Percentiles rank a stretch among this genome's conserved stretches.
Conservation (phyloP, 2,113 vertebrate genomes). For the Nannobrachium achirus region DNA sequence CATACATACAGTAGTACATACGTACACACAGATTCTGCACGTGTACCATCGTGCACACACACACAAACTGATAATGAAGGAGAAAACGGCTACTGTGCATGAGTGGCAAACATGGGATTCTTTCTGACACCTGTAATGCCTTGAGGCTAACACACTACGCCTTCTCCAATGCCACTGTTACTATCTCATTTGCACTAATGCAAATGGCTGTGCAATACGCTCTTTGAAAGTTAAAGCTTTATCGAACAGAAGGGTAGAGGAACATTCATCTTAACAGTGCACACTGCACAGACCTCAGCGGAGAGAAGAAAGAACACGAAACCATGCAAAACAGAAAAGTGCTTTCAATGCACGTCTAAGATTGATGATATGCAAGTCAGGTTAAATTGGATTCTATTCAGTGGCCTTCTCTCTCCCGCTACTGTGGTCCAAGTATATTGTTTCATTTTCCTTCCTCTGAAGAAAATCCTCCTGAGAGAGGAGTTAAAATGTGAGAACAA, state of each 20-base stretch:
- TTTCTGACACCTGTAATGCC: not conserved
- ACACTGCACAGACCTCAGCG: not conserved
- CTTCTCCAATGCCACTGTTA: not conserved
- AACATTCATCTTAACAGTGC: not conserved
- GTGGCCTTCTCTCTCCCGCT: not conserved
- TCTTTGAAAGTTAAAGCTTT: not conserved
- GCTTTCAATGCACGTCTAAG: not conserved
- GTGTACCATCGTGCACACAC: too few relatives aligned
- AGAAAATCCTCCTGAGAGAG: not conserved
- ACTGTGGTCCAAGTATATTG: not conserved
- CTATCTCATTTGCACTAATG: not conserved
- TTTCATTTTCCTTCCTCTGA: constrained; percentile 3
- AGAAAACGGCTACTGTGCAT: not conserved
- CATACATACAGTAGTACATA: not conserved
- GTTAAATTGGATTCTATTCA: constrained; percentile 15
- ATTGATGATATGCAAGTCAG: constrained; percentile 10
- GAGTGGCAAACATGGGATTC: not conserved
- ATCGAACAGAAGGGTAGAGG: not conserved
- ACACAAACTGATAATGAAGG: not conserved
- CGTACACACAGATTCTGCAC: not conserved
- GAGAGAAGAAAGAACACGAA: too few relatives aligned
- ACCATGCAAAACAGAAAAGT: not conserved
- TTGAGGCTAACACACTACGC: not conserved
- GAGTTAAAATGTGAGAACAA: not conserved
- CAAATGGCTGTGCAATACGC: not conserved